These are phyloP conservation scores for Drosophila sulfurigaster DNA, from an alignment of 1,140 invertebrate genomes.

Conservation along the genomic window DNA sequence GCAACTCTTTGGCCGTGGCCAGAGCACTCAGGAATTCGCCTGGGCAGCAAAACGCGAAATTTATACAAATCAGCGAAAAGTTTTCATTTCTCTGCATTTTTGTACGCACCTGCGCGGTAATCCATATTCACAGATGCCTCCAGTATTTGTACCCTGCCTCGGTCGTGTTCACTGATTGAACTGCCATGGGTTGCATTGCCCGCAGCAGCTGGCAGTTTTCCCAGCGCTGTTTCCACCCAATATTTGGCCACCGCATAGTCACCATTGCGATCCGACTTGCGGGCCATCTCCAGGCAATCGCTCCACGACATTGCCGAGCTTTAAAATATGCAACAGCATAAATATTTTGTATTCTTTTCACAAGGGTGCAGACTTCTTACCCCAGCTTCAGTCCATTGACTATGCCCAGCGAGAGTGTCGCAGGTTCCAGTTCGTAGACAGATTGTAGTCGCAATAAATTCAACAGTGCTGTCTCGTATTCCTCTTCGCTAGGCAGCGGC, in stretches of 20 bases:
- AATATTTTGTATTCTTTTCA: background rate
- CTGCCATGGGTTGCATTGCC: slow-evolving; percentile 38
- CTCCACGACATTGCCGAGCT: slow-evolving; percentile 79
- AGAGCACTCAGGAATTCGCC: slow-evolving; percentile 64
- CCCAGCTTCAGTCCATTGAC: slow-evolving; percentile 75
- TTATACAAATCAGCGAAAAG: slow-evolving; percentile 7
- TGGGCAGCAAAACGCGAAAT: slow-evolving; percentile 19
- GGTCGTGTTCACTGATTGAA: slow-evolving; percentile 34
- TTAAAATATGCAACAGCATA: slow-evolving; percentile 35
- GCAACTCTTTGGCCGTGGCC: slow-evolving; percentile 55
- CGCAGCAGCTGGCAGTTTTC: slow-evolving; percentile 49
- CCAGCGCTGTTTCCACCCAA: slow-evolving; percentile 73
- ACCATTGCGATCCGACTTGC: slow-evolving; percentile 53
- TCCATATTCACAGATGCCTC: slow-evolving; percentile 61
- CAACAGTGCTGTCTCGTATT: slow-evolving; percentile 67
- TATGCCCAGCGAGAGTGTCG: slow-evolving; percentile 64
- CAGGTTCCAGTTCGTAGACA: slow-evolving; percentile 66
- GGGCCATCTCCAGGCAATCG: slow-evolving; percentile 78
- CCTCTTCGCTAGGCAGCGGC: slow-evolving; percentile 62
- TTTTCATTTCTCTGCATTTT: slow-evolving; percentile 11
- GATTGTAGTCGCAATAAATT: slow-evolving; percentile 71
- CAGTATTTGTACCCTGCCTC: slow-evolving; percentile 59
- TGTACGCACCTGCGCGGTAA: slow-evolving; percentile 64
- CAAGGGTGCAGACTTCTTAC: slow-evolving; percentile 42
- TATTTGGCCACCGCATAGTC: slow-evolving; percentile 70